Percentiles rank a stretch among this genome's conserved stretches.
Evolutionary conservation across 2,797 vertebrate species (phyloP).

Genomic region (Perdix hodgsoniae): DNA sequence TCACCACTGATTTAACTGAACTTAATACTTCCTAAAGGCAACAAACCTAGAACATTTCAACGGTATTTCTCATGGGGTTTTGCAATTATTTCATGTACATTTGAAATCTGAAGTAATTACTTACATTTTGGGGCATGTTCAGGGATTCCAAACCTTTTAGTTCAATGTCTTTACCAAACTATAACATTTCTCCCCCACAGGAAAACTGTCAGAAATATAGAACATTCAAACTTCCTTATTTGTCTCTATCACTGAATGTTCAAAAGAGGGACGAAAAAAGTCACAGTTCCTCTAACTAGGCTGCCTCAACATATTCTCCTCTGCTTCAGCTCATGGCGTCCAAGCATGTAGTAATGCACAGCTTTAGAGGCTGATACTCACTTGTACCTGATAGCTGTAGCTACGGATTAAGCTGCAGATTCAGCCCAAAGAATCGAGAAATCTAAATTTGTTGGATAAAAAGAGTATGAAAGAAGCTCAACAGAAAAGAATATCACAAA

Average conservation of each 20-base stretch:
- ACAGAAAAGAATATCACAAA: background rate
- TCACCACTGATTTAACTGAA: background rate
- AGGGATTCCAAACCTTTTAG: background rate
- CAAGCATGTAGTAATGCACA: background rate
- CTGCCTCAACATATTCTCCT: background rate
- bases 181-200: background rate
- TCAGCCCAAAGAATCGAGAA: background rate
- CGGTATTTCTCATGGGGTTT: background rate
- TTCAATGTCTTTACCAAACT: background rate
- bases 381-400: background rate
- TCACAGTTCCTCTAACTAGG: slow-evolving; percentile 24
- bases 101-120: background rate
- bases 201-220: slow-evolving; percentile 5
- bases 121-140: background rate
- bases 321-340: background rate
- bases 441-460: background rate
- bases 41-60: background rate
- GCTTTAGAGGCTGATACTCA: background rate
- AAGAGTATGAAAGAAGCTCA: background rate
- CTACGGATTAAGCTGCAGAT: background rate
- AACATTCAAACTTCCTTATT: slow-evolving; percentile 58
- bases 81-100: background rate
- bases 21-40: background rate
- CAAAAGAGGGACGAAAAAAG: background rate
- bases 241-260: background rate